Evolutionary conservation across 2,113 vertebrate species (phyloP).

Genomic region (Elanus axillaris): DNA sequence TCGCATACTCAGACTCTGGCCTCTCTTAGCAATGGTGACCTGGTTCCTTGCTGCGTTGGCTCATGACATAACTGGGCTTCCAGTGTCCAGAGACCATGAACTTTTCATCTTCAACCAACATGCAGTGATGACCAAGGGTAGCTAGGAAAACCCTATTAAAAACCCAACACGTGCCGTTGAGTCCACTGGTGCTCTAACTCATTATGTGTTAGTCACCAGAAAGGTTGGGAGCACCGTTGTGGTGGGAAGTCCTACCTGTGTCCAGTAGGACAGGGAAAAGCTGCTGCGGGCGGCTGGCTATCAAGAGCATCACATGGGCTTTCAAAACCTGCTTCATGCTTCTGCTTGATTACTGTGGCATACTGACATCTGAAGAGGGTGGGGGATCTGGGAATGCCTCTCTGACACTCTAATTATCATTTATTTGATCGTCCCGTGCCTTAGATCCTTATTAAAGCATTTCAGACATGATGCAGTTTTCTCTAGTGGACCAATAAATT

Average conservation of each 20-base stretch:
- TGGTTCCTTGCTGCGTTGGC: neutral
- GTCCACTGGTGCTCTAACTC: neutral
- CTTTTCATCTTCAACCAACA: neutral
- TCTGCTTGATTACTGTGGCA: neutral
- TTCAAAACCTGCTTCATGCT: neutral
- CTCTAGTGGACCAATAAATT: slow-evolving; percentile 12
- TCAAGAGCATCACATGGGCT: neutral
- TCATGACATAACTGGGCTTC: neutral
- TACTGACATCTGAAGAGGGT: neutral
- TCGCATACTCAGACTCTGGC: neutral
- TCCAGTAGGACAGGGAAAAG: neutral
- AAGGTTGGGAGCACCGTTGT: neutral
- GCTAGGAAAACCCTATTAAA: neutral
- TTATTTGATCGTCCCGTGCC: neutral
- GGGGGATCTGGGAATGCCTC: neutral
- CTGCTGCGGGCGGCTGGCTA: neutral
- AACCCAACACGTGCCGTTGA: accelerated
- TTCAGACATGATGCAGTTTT: slow-evolving; percentile 21
- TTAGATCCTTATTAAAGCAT: neutral
- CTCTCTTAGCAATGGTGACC: accelerated
- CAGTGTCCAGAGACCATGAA: neutral
- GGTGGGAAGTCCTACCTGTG: neutral
- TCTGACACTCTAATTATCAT: neutral
- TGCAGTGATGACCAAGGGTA: neutral
- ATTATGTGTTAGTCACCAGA: neutral